Conservation (phyloP, 2,113 vertebrate species). For the Odocoileus hemionus region DNA sequence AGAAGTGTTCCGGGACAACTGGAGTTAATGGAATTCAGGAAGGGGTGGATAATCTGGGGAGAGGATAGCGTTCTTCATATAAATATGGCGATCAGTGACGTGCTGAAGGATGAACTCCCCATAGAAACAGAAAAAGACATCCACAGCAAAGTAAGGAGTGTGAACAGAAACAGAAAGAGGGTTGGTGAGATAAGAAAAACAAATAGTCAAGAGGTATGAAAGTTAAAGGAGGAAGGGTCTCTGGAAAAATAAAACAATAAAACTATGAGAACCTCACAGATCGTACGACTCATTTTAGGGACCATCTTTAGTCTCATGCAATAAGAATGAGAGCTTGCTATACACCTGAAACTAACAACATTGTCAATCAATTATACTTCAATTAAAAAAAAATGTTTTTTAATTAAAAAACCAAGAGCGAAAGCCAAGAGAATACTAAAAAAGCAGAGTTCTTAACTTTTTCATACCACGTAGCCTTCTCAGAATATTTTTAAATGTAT, state of each 20-base stretch:
- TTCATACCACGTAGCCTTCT: not conserved
- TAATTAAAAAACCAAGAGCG: not conserved
- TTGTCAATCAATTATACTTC: not conserved
- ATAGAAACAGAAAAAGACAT: not conserved
- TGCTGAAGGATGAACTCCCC: not conserved
- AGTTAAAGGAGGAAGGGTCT: not conserved
- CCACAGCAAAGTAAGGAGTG: not conserved
- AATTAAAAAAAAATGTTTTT: not conserved
- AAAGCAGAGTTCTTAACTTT: not conserved
- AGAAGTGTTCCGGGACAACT: not conserved
- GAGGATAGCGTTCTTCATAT: not conserved
- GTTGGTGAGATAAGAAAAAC: not conserved
- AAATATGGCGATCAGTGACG: not conserved
- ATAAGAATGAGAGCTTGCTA: not conserved
- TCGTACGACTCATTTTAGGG: not conserved
- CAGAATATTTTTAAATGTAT: not conserved
- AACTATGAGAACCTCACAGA: not conserved
- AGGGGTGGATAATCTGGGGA: not conserved
- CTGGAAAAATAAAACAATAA: conserved; percentile 22
- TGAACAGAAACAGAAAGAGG: not conserved
- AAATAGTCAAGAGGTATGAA: not conserved
- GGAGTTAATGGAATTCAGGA: not conserved
- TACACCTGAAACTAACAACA: not conserved
- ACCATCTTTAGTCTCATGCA: not conserved
- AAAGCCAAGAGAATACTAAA: not conserved